Evolutionary conservation across 92 coral and sea anemone genomes (phyloP).

Genomic region (Palythoa caribaeorum): DNA sequence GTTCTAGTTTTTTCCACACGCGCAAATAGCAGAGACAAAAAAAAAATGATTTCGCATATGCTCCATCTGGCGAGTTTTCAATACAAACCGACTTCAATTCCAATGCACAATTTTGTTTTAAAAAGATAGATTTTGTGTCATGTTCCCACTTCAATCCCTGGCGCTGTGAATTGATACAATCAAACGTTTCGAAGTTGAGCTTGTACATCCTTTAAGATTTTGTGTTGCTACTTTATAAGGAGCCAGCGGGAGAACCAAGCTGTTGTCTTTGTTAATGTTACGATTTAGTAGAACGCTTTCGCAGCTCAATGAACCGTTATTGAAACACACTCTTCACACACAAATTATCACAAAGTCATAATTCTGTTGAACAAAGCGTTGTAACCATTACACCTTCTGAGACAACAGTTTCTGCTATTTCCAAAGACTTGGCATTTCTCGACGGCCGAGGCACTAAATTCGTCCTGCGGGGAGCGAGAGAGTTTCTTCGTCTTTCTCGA

Average conservation of each 20-base stretch:
- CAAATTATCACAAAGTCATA: neutral
- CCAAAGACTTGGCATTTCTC: constrained; percentile 31
- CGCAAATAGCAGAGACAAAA: too few relatives aligned
- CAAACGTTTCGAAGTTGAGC: too few relatives aligned
- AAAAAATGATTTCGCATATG: too few relatives aligned
- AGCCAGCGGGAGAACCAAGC: neutral
- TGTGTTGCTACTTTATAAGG: neutral
- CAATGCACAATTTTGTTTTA: too few relatives aligned
- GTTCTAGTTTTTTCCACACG: too few relatives aligned
- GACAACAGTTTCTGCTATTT: constrained; percentile 18
- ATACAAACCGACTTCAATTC: too few relatives aligned
- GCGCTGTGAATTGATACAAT: too few relatives aligned
- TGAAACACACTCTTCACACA: neutral
- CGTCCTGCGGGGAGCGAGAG: constrained; percentile 42
- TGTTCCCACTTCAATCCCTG: too few relatives aligned
- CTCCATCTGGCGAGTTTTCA: too few relatives aligned
- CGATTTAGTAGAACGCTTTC: neutral
- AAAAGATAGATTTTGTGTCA: too few relatives aligned
- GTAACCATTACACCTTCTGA: constrained; percentile 38
- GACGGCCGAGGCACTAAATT: constrained; percentile 26
- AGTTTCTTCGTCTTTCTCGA: constrained; percentile 33
- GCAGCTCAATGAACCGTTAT: neutral
- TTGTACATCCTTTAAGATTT: too few relatives aligned
- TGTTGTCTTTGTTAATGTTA: neutral
- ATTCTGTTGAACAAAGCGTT: constrained; percentile 40